phyloP scores from a whole-genome alignment of 1,140 invertebrate genomes.

The Lordiphosa mommai region DNA sequence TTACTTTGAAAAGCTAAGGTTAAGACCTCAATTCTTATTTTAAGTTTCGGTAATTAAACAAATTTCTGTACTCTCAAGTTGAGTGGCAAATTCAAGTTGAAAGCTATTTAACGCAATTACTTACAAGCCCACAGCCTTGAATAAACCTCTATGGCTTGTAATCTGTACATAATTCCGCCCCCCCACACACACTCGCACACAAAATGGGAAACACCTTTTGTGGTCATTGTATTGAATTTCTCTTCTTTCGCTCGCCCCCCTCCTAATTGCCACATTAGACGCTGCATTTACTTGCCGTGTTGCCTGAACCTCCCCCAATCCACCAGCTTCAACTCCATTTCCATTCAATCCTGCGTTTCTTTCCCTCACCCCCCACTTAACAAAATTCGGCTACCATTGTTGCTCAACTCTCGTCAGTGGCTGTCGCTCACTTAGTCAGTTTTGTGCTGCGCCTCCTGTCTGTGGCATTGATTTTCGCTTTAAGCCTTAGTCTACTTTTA shows the following conservation, averaged over 20 bases:
- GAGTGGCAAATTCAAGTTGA: too few species aligned
- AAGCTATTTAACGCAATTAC: too few species aligned
- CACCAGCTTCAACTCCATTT: conserved; percentile 7
- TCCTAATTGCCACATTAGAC: conserved; percentile 56
- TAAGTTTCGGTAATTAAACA: too few species aligned
- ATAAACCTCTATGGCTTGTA: conserved; percentile 1
- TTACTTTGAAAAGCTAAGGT: too few species aligned
- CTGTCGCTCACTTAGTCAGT: conserved; percentile 60
- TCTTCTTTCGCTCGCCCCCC: neutral
- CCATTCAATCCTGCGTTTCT: neutral
- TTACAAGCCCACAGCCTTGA: too few species aligned
- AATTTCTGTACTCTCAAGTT: too few species aligned
- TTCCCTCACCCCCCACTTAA: conserved; percentile 11
- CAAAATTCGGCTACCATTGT: conserved; percentile 35
- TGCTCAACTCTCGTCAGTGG: conserved; percentile 47
- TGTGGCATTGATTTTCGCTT: conserved; percentile 65
- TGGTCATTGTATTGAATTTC: neutral
- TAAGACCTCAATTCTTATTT: too few species aligned
- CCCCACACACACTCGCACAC: neutral
- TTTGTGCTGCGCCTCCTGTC: conserved; percentile 23
- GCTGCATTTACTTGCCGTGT: conserved; percentile 36
- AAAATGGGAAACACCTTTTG: conserved; percentile 4
- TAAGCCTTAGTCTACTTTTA: conserved; percentile 57
- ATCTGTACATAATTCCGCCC: neutral
- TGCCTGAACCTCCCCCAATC: neutral